Percentiles rank a stretch among this genome's conserved stretches.
These are phyloP conservation scores for Chironomus striatipennis DNA, from an alignment of 1,140 invertebrate species.

Conservation along the genomic window DNA sequence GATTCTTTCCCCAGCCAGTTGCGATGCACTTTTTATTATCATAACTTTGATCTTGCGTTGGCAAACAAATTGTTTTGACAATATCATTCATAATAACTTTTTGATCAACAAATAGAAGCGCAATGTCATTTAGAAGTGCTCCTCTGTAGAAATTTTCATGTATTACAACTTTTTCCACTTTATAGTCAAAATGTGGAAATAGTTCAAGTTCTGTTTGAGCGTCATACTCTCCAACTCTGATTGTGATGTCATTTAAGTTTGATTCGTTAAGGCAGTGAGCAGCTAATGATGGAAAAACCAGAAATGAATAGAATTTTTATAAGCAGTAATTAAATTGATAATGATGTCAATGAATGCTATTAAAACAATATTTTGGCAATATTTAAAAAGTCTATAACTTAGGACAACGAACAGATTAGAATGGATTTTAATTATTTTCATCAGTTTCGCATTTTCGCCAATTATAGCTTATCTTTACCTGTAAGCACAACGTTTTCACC, in stretches of 20 bases:
- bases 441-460: no score
- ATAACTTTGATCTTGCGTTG: constrained; percentile 37
- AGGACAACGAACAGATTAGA: no score
- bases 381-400: no score
- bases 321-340: neutral
- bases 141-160: constrained; percentile 33
- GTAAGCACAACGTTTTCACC: constrained; percentile 58
- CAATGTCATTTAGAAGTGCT: constrained; percentile 58
- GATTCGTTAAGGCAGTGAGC: constrained; percentile 50
- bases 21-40: constrained; percentile 45
- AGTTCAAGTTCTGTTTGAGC: constrained; percentile 66
- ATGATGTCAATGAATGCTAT: no score
- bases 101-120: constrained; percentile 51
- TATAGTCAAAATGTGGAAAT: constrained; percentile 59
- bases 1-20: constrained; percentile 51
- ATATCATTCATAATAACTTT: constrained; percentile 50
- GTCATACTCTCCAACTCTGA: constrained; percentile 70
- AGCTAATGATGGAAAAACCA: constrained; percentile 38
- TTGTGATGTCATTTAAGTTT: constrained; percentile 40
- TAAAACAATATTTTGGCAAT: no score
- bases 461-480: no score
- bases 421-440: no score
- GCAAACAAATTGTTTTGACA: constrained; percentile 57
- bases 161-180: constrained; percentile 46
- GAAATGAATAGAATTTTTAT: no score